These are phyloP conservation scores for Anoura caudifer DNA, from an alignment of 2,113 vertebrate genomes.

Conservation along the genomic window DNA sequence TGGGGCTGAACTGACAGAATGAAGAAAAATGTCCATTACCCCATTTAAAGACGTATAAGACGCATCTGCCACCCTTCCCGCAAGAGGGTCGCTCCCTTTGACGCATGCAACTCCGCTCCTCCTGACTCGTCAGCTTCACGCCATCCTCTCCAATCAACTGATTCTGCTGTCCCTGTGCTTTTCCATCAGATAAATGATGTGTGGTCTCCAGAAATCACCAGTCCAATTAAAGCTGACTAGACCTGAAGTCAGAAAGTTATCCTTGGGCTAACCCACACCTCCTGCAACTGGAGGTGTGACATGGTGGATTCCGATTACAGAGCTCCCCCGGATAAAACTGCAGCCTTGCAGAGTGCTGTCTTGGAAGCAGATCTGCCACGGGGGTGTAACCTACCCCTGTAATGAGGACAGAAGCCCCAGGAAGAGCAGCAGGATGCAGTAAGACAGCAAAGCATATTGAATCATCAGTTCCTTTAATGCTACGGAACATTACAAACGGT, in stretches of 20 bases:
- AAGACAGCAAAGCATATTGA: not conserved
- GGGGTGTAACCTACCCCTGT: not conserved
- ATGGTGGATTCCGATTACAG: not conserved
- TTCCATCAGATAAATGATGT: not conserved
- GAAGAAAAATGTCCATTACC: not conserved
- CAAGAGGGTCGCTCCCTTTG: not conserved
- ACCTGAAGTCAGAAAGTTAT: not conserved
- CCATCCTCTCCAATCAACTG: not conserved
- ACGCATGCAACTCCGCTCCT: not conserved
- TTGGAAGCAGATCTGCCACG: not conserved
- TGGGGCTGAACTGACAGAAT: not conserved
- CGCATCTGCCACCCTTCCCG: not conserved
- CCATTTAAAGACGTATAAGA: not conserved
- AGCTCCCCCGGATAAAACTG: not conserved
- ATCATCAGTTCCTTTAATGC: constrained; percentile 1
- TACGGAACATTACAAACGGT: not conserved
- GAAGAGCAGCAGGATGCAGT: not conserved
- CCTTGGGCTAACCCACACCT: not conserved
- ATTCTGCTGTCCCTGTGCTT: not conserved
- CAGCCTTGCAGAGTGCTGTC: not conserved
- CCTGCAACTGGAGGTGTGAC: not conserved
- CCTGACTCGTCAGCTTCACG: not conserved
- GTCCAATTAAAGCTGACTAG: not conserved
- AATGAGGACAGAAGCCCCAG: not conserved
- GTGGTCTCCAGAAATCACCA: constrained; percentile 28